Evolutionary conservation across 2,113 vertebrate genomes (phyloP).

Genomic region (Anthoscopus minutus): DNA sequence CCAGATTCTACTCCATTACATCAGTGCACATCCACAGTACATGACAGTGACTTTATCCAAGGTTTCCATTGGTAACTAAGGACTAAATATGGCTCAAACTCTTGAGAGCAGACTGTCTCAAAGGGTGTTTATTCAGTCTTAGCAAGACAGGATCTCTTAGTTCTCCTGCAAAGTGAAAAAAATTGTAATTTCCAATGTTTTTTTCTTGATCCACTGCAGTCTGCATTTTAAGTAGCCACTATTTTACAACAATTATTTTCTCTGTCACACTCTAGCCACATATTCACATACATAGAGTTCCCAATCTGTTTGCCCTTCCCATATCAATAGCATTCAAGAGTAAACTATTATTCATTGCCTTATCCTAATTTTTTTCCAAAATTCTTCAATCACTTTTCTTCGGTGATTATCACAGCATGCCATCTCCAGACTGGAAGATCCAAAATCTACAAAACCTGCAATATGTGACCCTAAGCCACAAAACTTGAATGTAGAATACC

Average conservation of each 20-base stretch:
- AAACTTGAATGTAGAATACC: not conserved
- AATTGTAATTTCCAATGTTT: not conserved
- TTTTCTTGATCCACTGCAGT: not conserved
- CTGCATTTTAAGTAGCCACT: not conserved
- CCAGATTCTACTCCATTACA: not conserved
- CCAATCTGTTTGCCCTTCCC: not conserved
- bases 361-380: not conserved
- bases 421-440: not conserved
- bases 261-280: fast-evolving
- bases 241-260: not conserved
- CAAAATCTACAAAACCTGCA: not conserved
- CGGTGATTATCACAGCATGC: fast-evolving
- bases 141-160: not conserved
- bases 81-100: not conserved
- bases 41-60: not conserved
- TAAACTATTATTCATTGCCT: not conserved
- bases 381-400: not conserved
- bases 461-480: not conserved
- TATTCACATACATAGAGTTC: not conserved
- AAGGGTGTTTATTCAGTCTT: not conserved
- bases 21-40: not conserved
- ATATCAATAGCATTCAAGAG: not conserved
- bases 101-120: not conserved
- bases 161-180: not conserved
- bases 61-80: not conserved